Base-by-base conservation (phyloP, 2,888 invertebrate species). In the Lomographa bimaculata region DNA sequence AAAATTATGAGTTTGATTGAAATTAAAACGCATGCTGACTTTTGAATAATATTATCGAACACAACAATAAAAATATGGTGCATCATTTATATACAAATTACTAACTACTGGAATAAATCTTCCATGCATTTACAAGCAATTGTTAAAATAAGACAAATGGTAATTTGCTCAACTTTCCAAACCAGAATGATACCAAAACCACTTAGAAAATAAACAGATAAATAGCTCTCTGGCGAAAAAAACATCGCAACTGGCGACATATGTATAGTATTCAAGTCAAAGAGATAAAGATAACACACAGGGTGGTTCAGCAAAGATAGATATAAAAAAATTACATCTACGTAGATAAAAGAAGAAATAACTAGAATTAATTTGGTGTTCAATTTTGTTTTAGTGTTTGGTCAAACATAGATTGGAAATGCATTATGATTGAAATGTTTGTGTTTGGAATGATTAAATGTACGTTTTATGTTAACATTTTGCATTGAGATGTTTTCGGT, bases 221-320 rank as follows among this genome's bases (percentile, higher is more conserved):
- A n/a, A n/a, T 28, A 25, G 21, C 28, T 25, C 27, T 20, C 14
- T 33, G 18, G 27, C 28, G 42, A 34, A n/a, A 41, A 26, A 41
- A 27, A 43, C 41, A 50, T 46, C 46, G 39, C 42, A 50, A 54
- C 58, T 60, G 59, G 54, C 57, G 55, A 59, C 49, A 55, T 50
- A 44, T 39, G 39, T 29, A n/a, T n/a, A n/a, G n/a, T 41, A 37
- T 27, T 30, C 14, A 14, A 2, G 14, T 14, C 14, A 3, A 39
- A 39, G 9, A 57, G 41, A n/a, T n/a, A n/a, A 48, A 38, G 43
- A 44, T 40, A 42, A 62, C 60, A 55, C 56, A 79, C 80, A 79
- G 79, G 78, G 79, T 79, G 80, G 79, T 79, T 79, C 75, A 59
- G 59, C 54, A 55, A 47, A 34, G 54, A 50, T 38, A 39, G 45